Conservation (phyloP, 2,888 invertebrate genomes). For the Trachelus iudaicus region DNA sequence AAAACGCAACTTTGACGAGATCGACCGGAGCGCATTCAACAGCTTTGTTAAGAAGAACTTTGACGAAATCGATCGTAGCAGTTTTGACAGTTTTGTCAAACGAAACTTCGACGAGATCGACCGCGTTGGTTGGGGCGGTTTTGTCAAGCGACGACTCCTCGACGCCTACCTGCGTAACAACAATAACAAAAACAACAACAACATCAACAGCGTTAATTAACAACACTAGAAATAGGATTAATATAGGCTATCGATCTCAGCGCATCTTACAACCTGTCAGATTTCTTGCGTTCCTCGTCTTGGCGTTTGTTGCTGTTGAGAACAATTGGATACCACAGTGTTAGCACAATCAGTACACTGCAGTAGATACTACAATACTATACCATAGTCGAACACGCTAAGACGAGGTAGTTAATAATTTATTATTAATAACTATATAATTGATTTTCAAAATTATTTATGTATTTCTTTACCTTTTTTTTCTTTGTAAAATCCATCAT, state of each 20-base stretch:
- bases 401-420: background rate
- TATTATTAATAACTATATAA: background rate
- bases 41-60: slow-evolving; percentile 71
- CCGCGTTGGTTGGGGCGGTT: slow-evolving; percentile 64
- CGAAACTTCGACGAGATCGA: slow-evolving; percentile 68
- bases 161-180: slow-evolving; percentile 20
- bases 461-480: background rate
- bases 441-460: background rate
- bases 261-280: background rate
- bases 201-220: background rate
- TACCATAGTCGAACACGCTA: background rate
- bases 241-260: background rate
- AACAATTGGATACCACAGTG: background rate
- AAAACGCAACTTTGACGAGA: slow-evolving; percentile 73
- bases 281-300: background rate
- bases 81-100: slow-evolving; percentile 72
- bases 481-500: background rate
- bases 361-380: background rate
- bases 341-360: background rate
- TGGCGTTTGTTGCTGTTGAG: background rate
- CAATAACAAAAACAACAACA: too few species aligned
- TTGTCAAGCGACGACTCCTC: slow-evolving; percentile 58
- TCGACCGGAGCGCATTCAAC: slow-evolving; percentile 70
- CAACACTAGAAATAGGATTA: background rate
- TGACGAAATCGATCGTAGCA: slow-evolving; percentile 74